Evolutionary conservation across 2,888 invertebrate species (phyloP), one percentile per base, ranked within the genome.

Genomic region (Chrysotoxum bicinctum): DNA sequence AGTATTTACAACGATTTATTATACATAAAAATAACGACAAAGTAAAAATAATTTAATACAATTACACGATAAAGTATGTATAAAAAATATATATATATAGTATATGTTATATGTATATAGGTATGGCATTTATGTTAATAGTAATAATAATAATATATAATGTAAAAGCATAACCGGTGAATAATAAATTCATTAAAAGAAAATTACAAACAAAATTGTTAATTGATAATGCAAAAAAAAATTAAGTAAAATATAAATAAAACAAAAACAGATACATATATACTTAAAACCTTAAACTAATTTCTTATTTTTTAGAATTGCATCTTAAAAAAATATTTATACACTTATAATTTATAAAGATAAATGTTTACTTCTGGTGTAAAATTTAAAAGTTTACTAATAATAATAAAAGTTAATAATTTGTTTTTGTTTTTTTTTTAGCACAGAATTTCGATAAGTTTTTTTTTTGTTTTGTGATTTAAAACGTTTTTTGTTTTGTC

Each of bases 251-350:
- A 79, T 35, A 74, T 69, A 75, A 70, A 84, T 75, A 78, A 69
- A 37, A 78, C 45, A 83, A 80, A 75, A 62, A 79, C 8, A 45
- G 37, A 43, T 26, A 26, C 26, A 26, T 83, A 32, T 83, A 72
- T 66, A 35, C 35, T 37, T 80, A 70, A 75, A 84, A 60, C 35
- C 70, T 64, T 75, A 80, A 84, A 80, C 79, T 80, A 75, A 81
- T 43, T 73, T 68, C 69, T 85, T 76, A 76, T 37, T 43, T 64
- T 45, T 76, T 76, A 62, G 68, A 84, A 85, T 84, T 85, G 85
- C 81, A 80, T 80, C 70, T 80, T 81, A 80, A 81, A 80, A 84
- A 84, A 85, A 81, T 84, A 84, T 85, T 69, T 84, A 75, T 85
- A 85, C 85, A 85, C 72, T 85, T 76, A 85, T 85, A 81, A 54